A percentile compares a stretch with the other conserved stretches of the same genome.
phyloP scores from a whole-genome alignment of 2,888 invertebrate genomes.

The Chymomyza caudatula region DNA sequence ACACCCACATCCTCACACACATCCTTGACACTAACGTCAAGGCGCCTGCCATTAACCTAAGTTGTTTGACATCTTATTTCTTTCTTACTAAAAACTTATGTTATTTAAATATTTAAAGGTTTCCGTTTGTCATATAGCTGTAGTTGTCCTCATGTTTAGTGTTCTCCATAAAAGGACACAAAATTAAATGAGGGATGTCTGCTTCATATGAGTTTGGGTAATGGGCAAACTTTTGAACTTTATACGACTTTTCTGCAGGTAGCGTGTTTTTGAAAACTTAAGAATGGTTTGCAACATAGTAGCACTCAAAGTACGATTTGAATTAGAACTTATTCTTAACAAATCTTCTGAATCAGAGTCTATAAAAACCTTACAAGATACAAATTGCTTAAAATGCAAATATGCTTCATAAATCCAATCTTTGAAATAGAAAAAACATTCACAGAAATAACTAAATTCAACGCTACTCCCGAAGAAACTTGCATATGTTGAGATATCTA shows the following conservation, averaged over 20 bases:
- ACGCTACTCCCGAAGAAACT: no score
- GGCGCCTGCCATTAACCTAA: background rate
- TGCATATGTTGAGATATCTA: no score
- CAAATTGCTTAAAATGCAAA: no score
- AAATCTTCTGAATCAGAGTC: no score
- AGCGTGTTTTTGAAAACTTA: background rate
- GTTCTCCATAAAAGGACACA: slow-evolving; percentile 22
- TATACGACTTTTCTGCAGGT: background rate
- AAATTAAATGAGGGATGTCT: slow-evolving; percentile 34
- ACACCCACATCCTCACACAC: background rate
- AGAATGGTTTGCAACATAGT: no score
- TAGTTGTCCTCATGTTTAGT: slow-evolving; percentile 6
- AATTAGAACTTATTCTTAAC: no score
- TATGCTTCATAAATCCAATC: no score
- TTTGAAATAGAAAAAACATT: no score
- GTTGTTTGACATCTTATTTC: background rate
- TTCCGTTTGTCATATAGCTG: slow-evolving; percentile 34
- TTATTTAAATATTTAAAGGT: slow-evolving; percentile 60
- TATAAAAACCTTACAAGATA: no score
- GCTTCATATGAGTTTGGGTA: slow-evolving; percentile 18
- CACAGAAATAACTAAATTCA: no score
- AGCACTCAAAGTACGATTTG: no score
- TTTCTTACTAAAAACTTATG: slow-evolving; percentile 12
- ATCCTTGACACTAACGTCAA: background rate
- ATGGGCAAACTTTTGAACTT: background rate